Evolutionary conservation across 2,797 vertebrate genomes (phyloP).

Genomic region (Psittacula echo): DNA sequence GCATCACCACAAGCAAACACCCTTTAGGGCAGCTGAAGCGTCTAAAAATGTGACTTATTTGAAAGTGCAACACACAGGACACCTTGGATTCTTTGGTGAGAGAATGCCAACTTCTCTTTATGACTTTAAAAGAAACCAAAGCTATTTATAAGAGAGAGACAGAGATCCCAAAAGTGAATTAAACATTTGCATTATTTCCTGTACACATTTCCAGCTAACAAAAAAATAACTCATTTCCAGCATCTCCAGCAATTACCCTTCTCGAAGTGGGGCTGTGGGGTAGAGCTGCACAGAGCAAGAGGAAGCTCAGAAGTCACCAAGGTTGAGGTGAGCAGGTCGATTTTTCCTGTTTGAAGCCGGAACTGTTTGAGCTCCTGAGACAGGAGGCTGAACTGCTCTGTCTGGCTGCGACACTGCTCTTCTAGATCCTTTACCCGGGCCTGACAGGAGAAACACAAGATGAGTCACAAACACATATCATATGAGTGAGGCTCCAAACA

Average conservation of each 20-base stretch:
- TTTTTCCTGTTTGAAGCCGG: slow-evolving; percentile 89
- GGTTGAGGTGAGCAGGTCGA: slow-evolving; percentile 83
- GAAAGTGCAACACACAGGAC: neutral
- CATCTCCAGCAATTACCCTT: slow-evolving; percentile 74
- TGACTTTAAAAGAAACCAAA: neutral
- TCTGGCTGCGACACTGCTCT: slow-evolving; percentile 94
- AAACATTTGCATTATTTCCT: neutral
- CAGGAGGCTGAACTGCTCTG: slow-evolving; percentile 92
- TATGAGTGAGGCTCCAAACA: neutral
- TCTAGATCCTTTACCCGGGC: slow-evolving; percentile 95
- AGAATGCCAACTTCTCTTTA: neutral
- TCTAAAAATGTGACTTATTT: neutral
- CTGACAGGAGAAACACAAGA: slow-evolving; percentile 70
- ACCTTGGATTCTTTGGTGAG: neutral
- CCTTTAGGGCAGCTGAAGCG: neutral
- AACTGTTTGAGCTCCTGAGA: slow-evolving; percentile 93
- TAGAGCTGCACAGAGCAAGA: slow-evolving; percentile 61
- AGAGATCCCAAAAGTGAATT: neutral
- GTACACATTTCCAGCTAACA: neutral
- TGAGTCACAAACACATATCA: neutral
- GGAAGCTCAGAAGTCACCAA: slow-evolving; percentile 79
- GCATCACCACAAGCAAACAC: neutral
- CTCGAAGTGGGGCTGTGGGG: slow-evolving; percentile 70
- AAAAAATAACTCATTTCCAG: neutral
- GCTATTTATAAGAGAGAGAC: neutral